Evolutionary conservation across 2,113 vertebrate genomes (phyloP), one percentile per base, ranked within the genome.

Genomic region (Tachycineta bicolor): DNA sequence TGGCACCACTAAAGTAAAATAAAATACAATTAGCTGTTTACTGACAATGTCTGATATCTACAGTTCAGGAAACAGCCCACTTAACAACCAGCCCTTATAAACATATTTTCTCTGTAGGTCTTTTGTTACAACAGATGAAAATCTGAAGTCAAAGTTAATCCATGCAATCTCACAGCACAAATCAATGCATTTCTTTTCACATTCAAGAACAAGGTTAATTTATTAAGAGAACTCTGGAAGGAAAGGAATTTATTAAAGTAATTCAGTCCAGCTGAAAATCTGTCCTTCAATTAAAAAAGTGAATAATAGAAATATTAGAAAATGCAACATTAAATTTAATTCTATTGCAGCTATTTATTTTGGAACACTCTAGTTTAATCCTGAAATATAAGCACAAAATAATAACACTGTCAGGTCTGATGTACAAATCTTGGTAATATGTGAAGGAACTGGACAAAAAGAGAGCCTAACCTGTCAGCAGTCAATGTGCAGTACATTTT

Each of bases 71-170:
- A 94, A 83, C n/a, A 86, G 47, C 18, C 55, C 60, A 20, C 28
- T 88, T 71, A 50, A 67, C 33, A 56, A 25, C 18, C 22, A 90
- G 43, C 67, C 64, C 64, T 52, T 50, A 74, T 41, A 94, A 88
- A 92, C 22, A 77, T 46, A 41, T 14, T 88, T 17, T 74, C 67
- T 74, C 25, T 41, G 41, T 24, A 81, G 47, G 63, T 77, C 70
- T 90, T 91, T 67, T 89, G 29, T 74, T 62, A 92, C 58, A 91
- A 56, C 39, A 88, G 82, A 74, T 78, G 59, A 96, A 97, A 95
- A 95, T 14, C 13, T 86, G 34, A 89, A 83, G 63, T 86, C 47
- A 86, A 77, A 68, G 64, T 75, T 93, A 94, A 95, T 70, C 71
- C 60, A 49, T 20, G 23, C n/a, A 64, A 37, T 63, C 75, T 83